Evolutionary conservation across 2,797 vertebrate genomes (phyloP).

Genomic region (Parambassis ranga): DNA sequence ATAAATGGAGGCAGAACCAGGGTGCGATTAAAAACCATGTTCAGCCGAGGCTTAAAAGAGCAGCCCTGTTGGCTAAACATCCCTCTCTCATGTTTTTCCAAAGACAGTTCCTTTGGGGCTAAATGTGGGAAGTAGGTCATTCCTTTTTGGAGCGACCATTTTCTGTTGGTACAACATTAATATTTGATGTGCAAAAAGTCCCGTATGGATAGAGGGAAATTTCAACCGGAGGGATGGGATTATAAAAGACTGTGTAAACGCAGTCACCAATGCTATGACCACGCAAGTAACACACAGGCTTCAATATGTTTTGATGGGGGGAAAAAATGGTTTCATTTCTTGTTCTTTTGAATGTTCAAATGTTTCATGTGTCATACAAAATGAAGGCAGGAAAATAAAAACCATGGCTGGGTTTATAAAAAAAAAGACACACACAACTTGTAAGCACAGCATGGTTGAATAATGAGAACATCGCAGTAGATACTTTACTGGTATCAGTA

Average conservation of each 20-base stretch:
- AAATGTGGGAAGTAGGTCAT: conserved; percentile 81
- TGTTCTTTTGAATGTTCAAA: not conserved
- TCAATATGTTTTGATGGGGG: too few species aligned
- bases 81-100: conserved; percentile 72
- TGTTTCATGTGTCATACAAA: not conserved
- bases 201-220: conserved; percentile 63
- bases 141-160: conserved; percentile 74
- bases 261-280: conserved; percentile 32
- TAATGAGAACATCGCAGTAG: too few species aligned
- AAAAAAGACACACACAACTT: too few species aligned
- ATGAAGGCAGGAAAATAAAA: too few species aligned
- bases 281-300: not conserved
- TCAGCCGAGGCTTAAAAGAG: conserved; percentile 53
- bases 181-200: conserved; percentile 77
- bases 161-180: conserved; percentile 79
- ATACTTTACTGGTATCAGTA: too few species aligned
- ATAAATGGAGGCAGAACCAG: conserved; percentile 34
- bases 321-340: too few species aligned
- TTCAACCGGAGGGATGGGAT: conserved; percentile 53
- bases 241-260: conserved; percentile 54
- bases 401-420: too few species aligned
- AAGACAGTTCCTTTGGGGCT: conserved; percentile 71
- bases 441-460: too few species aligned
- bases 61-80: conserved; percentile 70
- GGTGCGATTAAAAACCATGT: conserved; percentile 61